phyloP scores from a whole-genome alignment of 2,888 invertebrate genomes.

The Dastarcus helophoroides region DNA sequence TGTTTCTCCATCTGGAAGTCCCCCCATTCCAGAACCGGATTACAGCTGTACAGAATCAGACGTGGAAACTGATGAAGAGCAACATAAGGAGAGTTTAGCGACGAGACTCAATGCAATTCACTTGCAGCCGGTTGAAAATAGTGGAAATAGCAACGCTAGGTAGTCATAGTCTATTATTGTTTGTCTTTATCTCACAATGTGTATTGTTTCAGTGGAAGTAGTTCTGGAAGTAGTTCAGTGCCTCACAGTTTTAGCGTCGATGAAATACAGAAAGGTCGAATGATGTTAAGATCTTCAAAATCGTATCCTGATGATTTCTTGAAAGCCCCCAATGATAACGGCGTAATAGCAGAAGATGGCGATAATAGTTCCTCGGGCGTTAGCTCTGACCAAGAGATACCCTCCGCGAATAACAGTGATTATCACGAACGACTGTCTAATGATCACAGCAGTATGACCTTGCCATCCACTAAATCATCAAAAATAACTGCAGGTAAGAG shows the following conservation, averaged over 20 bases:
- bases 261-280: conserved; percentile 78
- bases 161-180: conserved; percentile 22
- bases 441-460: conserved; percentile 19
- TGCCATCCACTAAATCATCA: conserved; percentile 25
- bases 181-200: conserved; percentile 5
- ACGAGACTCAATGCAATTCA: conserved; percentile 32
- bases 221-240: conserved; percentile 59
- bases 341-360: conserved; percentile 54
- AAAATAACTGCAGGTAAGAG: conserved; percentile 25
- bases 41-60: conserved; percentile 83
- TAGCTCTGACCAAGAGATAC: conserved; percentile 72
- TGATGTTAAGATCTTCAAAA: conserved; percentile 73
- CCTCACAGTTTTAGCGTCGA: conserved; percentile 81
- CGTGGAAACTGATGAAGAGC: conserved; percentile 42
- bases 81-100: conserved; percentile 44
- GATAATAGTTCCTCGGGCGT: conserved; percentile 84
- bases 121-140: conserved; percentile 50
- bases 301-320: conserved; percentile 77
- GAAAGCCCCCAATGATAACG: conserved; percentile 34
- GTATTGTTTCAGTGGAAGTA: conserved; percentile 51
- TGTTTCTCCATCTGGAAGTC: conserved; percentile 33
- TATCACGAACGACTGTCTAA: conserved; percentile 22
- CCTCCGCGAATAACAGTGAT: conserved; percentile 42
- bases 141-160: conserved; percentile 66
- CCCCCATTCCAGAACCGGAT: conserved; percentile 86